Base-by-base conservation (phyloP, 2,797 vertebrate genomes). In the Poeciliopsis gracilis region DNA sequence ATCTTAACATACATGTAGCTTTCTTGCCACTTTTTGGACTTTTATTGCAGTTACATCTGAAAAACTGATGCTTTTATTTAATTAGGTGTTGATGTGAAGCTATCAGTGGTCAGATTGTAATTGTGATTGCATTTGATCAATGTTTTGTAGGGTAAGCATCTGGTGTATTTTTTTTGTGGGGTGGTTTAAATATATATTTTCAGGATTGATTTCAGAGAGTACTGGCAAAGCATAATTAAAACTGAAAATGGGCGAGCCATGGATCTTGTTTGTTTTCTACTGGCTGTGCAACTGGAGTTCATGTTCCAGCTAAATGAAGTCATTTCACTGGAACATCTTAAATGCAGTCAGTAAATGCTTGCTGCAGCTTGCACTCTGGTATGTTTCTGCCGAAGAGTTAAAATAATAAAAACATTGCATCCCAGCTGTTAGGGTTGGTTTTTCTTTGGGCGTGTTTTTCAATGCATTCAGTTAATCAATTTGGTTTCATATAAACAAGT, bases 391-490 rank as follows among this genome's bases (percentile, higher is more conserved):
- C 70, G 5, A 73, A 45, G 76, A 13, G 6, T 28, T 70, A 7
- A 45, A 43, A 43, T 78, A 25, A 66, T 13, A 23, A 61, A 73
- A 74, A 3, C 38, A 9, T 77, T 70, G 4, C 75, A 76, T 76
- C 57, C 84, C 47, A 84, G 43, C 46, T 77, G 70, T 80, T 43
- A 13, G 25, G 49, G 55, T 46, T 51, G 47, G 20, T 79, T 76
- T 76, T 66, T 73, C 63, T 51, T 38, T n/a, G 10, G 75, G 41
- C 25, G 25, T 73, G 33, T 30, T 55, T 85, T 28, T 70, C 12
- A 70, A 12, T 70, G 11, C 5, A n/a, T 45, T 41, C 5, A 55
- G 53, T 16, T 28, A 13, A 47, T 13, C 0, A 45, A 7, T 43
- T 5, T 63, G 55, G 49, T 81, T 61, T 46, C 55, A 15, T 36